phyloP scores from a whole-genome alignment of 2,797 vertebrate genomes.

The Aldrovandia affinis region DNA sequence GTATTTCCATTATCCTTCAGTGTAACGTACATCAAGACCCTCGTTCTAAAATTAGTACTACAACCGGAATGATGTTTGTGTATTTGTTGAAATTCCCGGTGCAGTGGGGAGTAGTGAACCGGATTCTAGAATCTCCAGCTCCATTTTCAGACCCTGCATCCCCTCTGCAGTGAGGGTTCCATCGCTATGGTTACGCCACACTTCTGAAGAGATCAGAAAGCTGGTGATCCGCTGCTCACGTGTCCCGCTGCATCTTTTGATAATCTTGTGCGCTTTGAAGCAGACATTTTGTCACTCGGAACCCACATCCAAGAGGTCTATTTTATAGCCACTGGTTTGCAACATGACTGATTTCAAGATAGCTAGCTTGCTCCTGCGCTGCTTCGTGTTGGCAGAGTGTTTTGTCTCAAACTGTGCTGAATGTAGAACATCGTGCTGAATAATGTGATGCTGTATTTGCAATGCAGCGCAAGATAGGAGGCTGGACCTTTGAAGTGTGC shows the following conservation, averaged over 20 bases:
- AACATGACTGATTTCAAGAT: background rate
- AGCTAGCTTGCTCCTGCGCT: background rate
- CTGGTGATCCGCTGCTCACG: background rate
- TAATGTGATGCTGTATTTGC: background rate
- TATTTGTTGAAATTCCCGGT: background rate
- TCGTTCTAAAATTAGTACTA: background rate
- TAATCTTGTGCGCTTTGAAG: background rate
- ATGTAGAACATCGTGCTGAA: background rate
- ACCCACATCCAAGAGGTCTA: background rate
- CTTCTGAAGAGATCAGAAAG: constrained; percentile 30
- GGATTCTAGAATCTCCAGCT: constrained; percentile 16
- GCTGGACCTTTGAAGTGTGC: background rate
- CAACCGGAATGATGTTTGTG: background rate
- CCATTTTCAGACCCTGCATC: background rate
- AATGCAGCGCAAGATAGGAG: background rate
- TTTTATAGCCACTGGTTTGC: background rate
- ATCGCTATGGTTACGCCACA: constrained; percentile 33
- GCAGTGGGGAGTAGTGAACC: background rate
- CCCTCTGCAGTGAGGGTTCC: constrained; percentile 9
- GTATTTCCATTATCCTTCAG: background rate
- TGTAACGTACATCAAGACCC: background rate
- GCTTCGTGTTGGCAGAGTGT: background rate
- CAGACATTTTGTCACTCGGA: constrained; percentile 29
- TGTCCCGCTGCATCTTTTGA: constrained; percentile 21
- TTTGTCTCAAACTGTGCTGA: background rate